A percentile compares a stretch with the other conserved stretches of the same genome.
These are phyloP conservation scores for Carduelis carduelis DNA, from an alignment of 2,797 vertebrate species.

Conservation along the genomic window DNA sequence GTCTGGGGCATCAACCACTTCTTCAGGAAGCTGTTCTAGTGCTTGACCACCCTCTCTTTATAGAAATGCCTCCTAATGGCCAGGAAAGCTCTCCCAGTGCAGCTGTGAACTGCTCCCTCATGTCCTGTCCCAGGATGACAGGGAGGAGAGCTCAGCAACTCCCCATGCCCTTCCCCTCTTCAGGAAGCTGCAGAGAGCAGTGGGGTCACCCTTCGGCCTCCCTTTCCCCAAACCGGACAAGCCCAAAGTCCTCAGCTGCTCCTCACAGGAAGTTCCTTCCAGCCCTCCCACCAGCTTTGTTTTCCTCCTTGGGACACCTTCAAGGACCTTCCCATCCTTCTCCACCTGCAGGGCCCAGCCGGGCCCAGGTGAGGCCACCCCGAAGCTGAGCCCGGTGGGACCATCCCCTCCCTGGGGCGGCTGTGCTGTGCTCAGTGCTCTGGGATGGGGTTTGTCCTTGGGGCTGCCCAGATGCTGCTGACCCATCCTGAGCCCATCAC, in stretches of 20 bases:
- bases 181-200: not conserved
- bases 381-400: not conserved
- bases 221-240: not conserved
- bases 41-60: not conserved
- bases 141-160: not conserved
- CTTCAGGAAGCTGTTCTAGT: not conserved
- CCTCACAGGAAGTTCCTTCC: not conserved
- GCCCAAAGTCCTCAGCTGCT: not conserved
- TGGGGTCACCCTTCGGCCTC: not conserved
- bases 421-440: not conserved
- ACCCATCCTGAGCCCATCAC: not conserved
- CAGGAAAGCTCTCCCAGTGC: not conserved
- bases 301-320: rapidly evolving
- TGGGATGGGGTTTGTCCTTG: not conserved
- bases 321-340: not conserved
- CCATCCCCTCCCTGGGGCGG: not conserved
- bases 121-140: not conserved
- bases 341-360: not conserved
- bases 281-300: not conserved
- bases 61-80: not conserved
- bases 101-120: not conserved
- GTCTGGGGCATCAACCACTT: rapidly evolving
- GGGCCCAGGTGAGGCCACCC: not conserved
- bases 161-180: not conserved
- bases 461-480: not conserved